Conservation (phyloP, 2,113 vertebrate genomes). For the Ciconia maguari region DNA sequence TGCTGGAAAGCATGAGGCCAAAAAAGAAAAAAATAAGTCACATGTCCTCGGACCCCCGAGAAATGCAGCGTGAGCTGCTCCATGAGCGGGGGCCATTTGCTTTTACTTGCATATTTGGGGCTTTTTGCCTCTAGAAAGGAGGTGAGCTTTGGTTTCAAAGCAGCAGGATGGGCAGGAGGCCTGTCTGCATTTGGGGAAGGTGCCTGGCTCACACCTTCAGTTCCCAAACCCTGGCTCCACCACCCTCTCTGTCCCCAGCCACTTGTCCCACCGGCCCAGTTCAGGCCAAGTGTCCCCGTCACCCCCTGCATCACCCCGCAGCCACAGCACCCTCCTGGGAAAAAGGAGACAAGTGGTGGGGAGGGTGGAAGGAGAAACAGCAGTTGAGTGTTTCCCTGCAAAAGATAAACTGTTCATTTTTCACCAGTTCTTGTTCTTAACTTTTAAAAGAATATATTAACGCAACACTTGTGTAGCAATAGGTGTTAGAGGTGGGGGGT, state of each 20-base stretch:
- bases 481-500: no score
- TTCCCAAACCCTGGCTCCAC: neutral
- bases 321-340: neutral
- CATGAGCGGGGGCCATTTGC: rapidly evolving
- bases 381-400: neutral
- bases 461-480: neutral
- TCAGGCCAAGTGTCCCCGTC: rapidly evolving
- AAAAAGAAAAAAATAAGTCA: neutral
- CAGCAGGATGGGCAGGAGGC: neutral
- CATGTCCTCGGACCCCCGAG: neutral
- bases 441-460: neutral
- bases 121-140: neutral
- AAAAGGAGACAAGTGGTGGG: neutral
- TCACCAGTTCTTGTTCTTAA: neutral
- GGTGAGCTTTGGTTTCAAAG: neutral
- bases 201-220: neutral
- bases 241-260: neutral
- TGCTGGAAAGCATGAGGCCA: neutral
- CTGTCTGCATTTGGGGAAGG: neutral
- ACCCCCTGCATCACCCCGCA: rapidly evolving
- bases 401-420: neutral
- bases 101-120: neutral
- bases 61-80: neutral
- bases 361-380: neutral
- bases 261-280: rapidly evolving